phyloP scores from a whole-genome alignment of 2,888 invertebrate species.

The Abrostola triplasia region DNA sequence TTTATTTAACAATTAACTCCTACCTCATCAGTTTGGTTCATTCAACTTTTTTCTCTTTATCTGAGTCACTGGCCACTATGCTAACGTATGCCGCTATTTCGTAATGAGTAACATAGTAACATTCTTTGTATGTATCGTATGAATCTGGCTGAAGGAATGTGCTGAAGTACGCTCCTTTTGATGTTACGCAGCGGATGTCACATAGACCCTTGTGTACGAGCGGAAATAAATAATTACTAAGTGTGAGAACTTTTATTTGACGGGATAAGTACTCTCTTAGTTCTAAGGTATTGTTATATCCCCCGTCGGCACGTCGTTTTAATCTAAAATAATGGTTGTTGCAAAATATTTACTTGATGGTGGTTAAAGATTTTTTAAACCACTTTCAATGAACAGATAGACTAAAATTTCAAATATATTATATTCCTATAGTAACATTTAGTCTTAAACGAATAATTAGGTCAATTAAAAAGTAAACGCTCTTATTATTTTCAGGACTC shows the following conservation, averaged over 20 bases:
- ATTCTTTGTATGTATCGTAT: constrained; percentile 25
- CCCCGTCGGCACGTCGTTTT: no score
- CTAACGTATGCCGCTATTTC: constrained; percentile 37
- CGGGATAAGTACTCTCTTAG: neutral
- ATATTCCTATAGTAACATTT: neutral
- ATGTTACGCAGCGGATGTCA: constrained; percentile 51
- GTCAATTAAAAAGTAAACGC: constrained; percentile 2
- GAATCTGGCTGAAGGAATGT: constrained; percentile 52
- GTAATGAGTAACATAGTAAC: constrained; percentile 36
- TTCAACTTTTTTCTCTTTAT: constrained; percentile 45
- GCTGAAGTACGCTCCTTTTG: constrained; percentile 45
- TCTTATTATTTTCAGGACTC: neutral
- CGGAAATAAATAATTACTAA: neutral
- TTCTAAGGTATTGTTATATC: no score
- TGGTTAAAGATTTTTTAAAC: no score
- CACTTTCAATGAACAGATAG: no score
- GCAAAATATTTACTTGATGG: no score
- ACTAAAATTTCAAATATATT: no score
- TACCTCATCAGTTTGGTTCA: constrained; percentile 40
- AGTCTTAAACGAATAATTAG: constrained; percentile 7
- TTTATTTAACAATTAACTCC: constrained; percentile 35
- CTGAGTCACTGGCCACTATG: constrained; percentile 29
- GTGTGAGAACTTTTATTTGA: constrained; percentile 3
- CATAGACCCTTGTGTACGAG: constrained; percentile 32
- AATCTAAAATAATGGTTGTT: no score